phyloP scores from a whole-genome alignment of 1,140 invertebrate genomes.

The Metaphire vulgaris region DNA sequence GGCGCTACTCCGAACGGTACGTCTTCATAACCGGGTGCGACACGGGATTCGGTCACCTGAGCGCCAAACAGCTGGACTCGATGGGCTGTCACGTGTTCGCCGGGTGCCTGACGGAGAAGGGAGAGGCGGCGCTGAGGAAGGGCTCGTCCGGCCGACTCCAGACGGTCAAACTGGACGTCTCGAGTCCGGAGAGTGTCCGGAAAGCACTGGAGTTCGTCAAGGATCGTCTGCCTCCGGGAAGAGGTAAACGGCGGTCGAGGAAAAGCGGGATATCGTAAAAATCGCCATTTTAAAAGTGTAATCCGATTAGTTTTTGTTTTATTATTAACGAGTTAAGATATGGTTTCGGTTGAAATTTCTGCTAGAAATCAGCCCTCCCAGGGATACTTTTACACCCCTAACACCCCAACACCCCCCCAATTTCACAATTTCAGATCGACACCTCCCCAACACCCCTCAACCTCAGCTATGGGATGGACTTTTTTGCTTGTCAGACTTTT shows the following conservation, averaged over 20 bases:
- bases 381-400: not conserved
- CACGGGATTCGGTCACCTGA: constrained; percentile 47
- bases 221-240: not conserved
- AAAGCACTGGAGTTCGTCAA: not conserved
- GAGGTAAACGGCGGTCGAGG: not conserved
- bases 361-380: not conserved
- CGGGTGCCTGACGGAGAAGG: constrained; percentile 12
- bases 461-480: too few relatives aligned
- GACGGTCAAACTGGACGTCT: not conserved
- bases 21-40: constrained; percentile 42
- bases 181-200: constrained; percentile 1
- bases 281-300: not conserved
- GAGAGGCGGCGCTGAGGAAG: constrained; percentile 8
- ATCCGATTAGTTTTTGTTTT: not conserved
- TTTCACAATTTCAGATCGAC: not conserved
- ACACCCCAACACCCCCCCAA: not conserved
- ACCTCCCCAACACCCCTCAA: not conserved
- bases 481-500: not conserved
- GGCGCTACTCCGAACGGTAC: not conserved
- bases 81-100: constrained; percentile 37
- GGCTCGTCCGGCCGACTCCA: not conserved
- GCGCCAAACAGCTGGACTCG: constrained; percentile 43
- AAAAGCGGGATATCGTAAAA: not conserved
- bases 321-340: not conserved
- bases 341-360: not conserved